Conservation (phyloP, 2,797 vertebrate species). For the Peromyscus aztecus region DNA sequence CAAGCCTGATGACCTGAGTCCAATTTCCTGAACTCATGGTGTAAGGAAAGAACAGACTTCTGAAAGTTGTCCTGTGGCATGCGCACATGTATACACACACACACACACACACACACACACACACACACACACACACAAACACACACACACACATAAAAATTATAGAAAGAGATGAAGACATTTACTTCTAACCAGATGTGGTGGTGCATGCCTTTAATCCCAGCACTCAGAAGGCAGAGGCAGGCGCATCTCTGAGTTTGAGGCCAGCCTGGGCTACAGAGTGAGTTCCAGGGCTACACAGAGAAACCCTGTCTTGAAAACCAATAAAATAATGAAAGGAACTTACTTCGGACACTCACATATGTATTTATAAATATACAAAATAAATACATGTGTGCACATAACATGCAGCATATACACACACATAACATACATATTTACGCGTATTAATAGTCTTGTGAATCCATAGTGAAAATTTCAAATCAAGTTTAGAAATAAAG, state of each 20-base stretch:
- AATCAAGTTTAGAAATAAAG: neutral
- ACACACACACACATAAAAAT: neutral
- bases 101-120: neutral
- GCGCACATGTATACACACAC: neutral
- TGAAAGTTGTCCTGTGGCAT: neutral
- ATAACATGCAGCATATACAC: neutral
- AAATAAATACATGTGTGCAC: neutral
- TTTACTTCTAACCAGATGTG: neutral
- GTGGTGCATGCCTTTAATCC: neutral
- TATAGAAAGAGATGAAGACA: neutral
- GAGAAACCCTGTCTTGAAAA: neutral
- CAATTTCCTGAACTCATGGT: neutral
- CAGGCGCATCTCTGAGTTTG: neutral
- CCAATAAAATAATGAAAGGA: neutral
- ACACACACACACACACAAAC: neutral
- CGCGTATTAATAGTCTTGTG: neutral
- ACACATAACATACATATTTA: neutral
- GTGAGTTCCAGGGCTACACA: neutral
- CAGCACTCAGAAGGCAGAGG: neutral
- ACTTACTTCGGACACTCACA: neutral
- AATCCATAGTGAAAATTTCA: neutral
- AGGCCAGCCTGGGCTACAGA: neutral
- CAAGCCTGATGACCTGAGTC: neutral
- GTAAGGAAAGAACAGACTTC: neutral
- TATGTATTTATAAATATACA: neutral